Base-by-base conservation (phyloP, 2,888 invertebrate genomes). In the Tiphia femorata region DNA sequence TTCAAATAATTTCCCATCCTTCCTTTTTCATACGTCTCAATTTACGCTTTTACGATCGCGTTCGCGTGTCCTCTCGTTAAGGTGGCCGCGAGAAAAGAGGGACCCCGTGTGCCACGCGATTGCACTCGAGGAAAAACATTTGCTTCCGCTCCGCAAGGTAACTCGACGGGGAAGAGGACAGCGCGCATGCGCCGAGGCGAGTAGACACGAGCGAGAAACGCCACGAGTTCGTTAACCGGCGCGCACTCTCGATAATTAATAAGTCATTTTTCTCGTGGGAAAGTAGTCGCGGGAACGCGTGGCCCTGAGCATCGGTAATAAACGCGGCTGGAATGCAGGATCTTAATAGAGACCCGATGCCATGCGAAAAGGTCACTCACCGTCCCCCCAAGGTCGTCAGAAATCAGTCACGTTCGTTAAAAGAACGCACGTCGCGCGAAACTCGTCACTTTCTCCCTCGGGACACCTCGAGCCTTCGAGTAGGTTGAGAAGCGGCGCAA, bases 341-440 rank as follows among this genome's bases (percentile, higher is more conserved):
- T n/a, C 16, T 42, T 21, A 41, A 44, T 20, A 50, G 35, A 38
- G 40, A 17, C 5, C n/a, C 8, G 33, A 44, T 37, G 53, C 60
- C 42, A 49, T 58, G 49, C 50, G 61, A 69, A 68, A 76, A 69
- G 79, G 78, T 79, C 79, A 77, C 80, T 79, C 80, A 79, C 79
- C 79, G 76, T 69, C 67, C 62, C 64, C 56, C 65, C 74, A 79
- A 79, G 77, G 78, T 72, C 74, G 70, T 17, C 42, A 49, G 1
- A 14, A 21, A 58, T 54, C 44, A 20, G 38, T 54, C 43, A 58
- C 38, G 49, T 44, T 19, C 43, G 17, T n/a, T 14, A n/a, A 25
- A 25, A 10, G 25, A 21, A 4, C 44, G 40, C 37, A 4, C 10
- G 19, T 16, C 41, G n/a, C 35, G 8, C 21, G 14, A 21, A n/a